Evolutionary conservation across 2,113 vertebrate genomes (phyloP).

Genomic region (Corythoichthys haematopterus): DNA sequence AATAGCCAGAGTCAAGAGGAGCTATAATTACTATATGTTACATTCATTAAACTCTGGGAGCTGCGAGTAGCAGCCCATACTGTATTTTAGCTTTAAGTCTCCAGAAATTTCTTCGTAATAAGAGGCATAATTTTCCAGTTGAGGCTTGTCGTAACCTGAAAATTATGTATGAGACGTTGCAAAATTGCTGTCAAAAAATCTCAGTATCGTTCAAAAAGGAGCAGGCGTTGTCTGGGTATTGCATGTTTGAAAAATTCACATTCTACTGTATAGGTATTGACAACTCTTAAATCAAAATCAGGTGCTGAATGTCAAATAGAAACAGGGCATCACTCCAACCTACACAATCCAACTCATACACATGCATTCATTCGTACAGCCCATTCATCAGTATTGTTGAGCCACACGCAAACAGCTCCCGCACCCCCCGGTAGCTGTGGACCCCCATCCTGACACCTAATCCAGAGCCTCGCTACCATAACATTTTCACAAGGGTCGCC

Average conservation of each 20-base stretch:
- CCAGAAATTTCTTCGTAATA: too few relatives aligned
- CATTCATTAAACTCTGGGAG: too few relatives aligned
- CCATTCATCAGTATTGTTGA: conserved; percentile 12
- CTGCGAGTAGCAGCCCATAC: too few relatives aligned
- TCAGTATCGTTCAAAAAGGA: neutral
- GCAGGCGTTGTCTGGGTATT: too few relatives aligned
- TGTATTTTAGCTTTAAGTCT: too few relatives aligned
- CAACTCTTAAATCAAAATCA: conserved; percentile 1
- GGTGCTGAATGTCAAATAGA: neutral
- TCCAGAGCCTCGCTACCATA: conserved; percentile 62
- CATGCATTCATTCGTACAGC: conserved; percentile 9
- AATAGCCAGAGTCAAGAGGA: too few relatives aligned
- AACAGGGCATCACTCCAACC: neutral
- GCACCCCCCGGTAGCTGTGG: conserved; percentile 8
- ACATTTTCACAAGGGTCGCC: conserved; percentile 70
- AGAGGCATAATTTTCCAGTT: too few relatives aligned
- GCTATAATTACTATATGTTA: too few relatives aligned
- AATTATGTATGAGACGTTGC: too few relatives aligned
- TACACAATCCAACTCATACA: neutral
- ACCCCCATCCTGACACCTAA: conserved; percentile 59
- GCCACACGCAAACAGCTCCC: conserved; percentile 7
- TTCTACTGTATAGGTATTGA: too few relatives aligned
- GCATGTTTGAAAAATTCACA: neutral
- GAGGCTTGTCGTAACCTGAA: too few relatives aligned
- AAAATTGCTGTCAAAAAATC: neutral